A percentile compares a stretch with the other conserved stretches of the same genome.
phyloP scores from a whole-genome alignment of 2,888 invertebrate genomes.

The Hirtodrosophila duncani region DNA sequence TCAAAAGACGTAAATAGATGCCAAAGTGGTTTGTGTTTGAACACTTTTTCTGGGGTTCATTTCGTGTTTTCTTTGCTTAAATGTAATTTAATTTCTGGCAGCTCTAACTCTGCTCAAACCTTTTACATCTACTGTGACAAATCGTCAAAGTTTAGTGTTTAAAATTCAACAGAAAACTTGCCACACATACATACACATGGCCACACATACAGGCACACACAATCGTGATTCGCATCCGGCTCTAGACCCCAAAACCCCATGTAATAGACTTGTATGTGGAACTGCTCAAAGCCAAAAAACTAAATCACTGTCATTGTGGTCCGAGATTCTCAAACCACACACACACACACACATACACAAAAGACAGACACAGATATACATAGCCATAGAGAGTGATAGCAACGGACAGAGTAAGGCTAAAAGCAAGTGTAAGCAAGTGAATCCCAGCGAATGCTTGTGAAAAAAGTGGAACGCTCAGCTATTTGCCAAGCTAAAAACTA shows the following conservation, averaged over 20 bases:
- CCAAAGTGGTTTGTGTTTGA: too few relatives aligned
- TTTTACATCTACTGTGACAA: constrained; percentile 11
- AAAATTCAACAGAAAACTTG: constrained; percentile 33
- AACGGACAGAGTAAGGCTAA: background rate
- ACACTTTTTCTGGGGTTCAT: too few relatives aligned
- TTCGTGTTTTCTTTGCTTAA: too few relatives aligned
- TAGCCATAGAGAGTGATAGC: background rate
- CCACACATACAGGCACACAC: too few relatives aligned
- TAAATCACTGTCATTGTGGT: constrained; percentile 70
- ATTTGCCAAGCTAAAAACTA: constrained; percentile 53
- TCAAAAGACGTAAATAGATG: constrained; percentile 35
- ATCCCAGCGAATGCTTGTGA: constrained; percentile 34
- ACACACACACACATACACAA: background rate
- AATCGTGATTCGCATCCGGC: too few relatives aligned
- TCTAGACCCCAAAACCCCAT: constrained; percentile 18
- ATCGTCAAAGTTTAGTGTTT: constrained; percentile 18
- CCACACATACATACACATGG: too few relatives aligned
- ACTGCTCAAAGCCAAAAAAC: constrained; percentile 58
- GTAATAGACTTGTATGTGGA: constrained; percentile 57
- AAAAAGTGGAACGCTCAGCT: constrained; percentile 11
- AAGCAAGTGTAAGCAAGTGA: constrained; percentile 5
- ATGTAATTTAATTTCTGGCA: constrained; percentile 27
- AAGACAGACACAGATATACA: background rate
- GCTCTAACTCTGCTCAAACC: background rate
- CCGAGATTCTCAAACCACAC: constrained; percentile 38